These are phyloP conservation scores for Crenuchus spilurus DNA, from an alignment of 2,797 vertebrate species.

Conservation along the genomic window DNA sequence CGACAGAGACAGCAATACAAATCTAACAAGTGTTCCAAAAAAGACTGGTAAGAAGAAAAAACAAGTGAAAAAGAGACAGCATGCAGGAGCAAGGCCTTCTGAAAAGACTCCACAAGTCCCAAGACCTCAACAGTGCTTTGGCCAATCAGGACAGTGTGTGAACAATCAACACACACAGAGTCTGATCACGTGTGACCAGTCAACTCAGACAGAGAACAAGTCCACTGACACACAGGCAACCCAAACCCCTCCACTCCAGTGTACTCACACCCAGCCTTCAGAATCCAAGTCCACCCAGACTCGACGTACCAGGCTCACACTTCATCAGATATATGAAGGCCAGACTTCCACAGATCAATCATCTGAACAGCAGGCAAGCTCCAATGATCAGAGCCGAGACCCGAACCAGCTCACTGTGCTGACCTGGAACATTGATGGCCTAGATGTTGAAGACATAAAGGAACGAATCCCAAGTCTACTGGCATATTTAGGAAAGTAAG, in stretches of 20 bases:
- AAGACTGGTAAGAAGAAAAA: constrained; percentile 47
- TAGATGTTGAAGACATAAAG: constrained; percentile 47
- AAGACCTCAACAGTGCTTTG: background rate
- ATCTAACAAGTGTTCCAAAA: background rate
- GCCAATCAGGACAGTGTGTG: too few relatives aligned
- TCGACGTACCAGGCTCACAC: background rate
- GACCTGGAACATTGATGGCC: constrained; percentile 61
- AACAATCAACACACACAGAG: background rate
- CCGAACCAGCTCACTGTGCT: constrained; percentile 48
- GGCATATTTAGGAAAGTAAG: constrained; percentile 53
- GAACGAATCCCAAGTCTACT: constrained; percentile 46
- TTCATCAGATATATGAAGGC: constrained; percentile 41
- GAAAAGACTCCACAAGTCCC: background rate
- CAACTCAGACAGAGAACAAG: constrained; percentile 36
- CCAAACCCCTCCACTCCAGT: constrained; percentile 18
- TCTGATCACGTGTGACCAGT: constrained; percentile 13
- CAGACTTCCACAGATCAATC: background rate
- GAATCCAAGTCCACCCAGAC: constrained; percentile 52
- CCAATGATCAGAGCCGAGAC: constrained; percentile 1
- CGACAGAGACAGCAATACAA: constrained; percentile 14
- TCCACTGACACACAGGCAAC: constrained; percentile 23
- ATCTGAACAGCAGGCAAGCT: background rate
- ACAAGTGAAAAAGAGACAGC: constrained; percentile 25
- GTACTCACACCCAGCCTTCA: background rate
- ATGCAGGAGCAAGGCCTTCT: background rate